Conservation (phyloP, 1,140 invertebrate genomes). For the Rhizoglyphus robini region DNA sequence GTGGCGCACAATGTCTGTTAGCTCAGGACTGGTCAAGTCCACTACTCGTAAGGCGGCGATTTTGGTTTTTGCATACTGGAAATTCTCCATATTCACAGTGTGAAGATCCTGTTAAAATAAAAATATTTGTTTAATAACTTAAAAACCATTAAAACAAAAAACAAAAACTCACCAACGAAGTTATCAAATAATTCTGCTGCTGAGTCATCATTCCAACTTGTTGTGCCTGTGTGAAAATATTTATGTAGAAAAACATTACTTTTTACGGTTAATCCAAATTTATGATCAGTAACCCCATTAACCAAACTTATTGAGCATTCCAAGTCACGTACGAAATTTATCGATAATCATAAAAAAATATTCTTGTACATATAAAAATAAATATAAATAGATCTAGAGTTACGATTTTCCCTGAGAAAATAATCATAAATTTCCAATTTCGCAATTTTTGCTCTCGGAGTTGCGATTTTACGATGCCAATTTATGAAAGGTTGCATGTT, state of each 20-base stretch:
- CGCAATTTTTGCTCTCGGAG: too few species aligned
- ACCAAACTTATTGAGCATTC: too few species aligned
- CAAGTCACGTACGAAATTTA: too few species aligned
- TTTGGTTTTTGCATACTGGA: slow-evolving; percentile 28
- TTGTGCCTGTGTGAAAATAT: slow-evolving; percentile 57
- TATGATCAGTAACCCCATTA: too few species aligned
- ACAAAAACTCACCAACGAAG: slow-evolving; percentile 29
- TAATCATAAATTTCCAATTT: too few species aligned
- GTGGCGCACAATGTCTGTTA: not conserved
- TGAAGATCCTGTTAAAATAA: slow-evolving; percentile 30
- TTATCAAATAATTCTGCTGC: slow-evolving; percentile 57
- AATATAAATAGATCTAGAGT: too few species aligned
- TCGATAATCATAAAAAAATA: not conserved
- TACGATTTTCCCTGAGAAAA: too few species aligned
- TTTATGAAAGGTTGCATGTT: too few species aligned
- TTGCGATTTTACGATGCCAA: too few species aligned
- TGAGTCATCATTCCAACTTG: slow-evolving; percentile 70
- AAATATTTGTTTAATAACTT: too few species aligned
- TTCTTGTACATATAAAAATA: not conserved
- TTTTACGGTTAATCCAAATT: too few species aligned
- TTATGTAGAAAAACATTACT: slow-evolving; percentile 48
- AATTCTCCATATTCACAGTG: slow-evolving; percentile 29
- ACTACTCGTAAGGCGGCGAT: slow-evolving; percentile 21
- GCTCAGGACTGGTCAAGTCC: slow-evolving; percentile 29
- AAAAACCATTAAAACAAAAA: too few species aligned